Base-by-base conservation (phyloP, 2,113 vertebrate species). In the Misgurnus mizolepis region DNA sequence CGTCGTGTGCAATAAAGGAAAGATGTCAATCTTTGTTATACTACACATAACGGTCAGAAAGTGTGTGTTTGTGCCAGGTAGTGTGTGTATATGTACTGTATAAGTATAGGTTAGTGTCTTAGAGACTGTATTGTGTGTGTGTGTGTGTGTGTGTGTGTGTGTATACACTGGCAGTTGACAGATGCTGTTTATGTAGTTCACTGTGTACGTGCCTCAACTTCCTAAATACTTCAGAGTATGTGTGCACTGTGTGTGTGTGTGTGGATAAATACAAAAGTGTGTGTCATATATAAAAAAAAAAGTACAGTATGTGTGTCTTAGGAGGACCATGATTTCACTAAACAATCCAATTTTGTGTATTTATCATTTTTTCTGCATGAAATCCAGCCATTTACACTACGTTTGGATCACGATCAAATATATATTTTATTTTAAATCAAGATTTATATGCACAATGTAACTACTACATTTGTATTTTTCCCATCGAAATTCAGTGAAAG, bases 131-230 rank as follows among this genome's bases (percentile, higher is more conserved):
- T 15, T n/a, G 14, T 43, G 8, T 61, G 39, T 74, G 39, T 43
- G 22, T 22, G 22, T 61, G 39, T 74, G 39, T 43, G 22, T 22
- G 22, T 74, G 39, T 43, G 22, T n/a, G 14, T 43, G 8, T 61
- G 39, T 74, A 15, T 43, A 39, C 3, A 50, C 45, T 64, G 73
- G 8, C 22, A 64, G 61, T 39, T n/a, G 45, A 76, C 60, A 49
- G 15, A 62, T 65, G 7, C 58, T 75, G 45, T 65, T 50, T 50
- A 74, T 61, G 56, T 58, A n/a, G 55, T 74, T 74, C 41, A 47
- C 40, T 61, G n/a, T 58, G 55, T 58, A 58, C 18, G 68, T 53
- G 18, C 68, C 68, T 71, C 55, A 58, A 58, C 55, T 58, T 58
- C 17, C n/a, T 18, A 18, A 58, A 58, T n/a, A 39, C 34, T 12